These are phyloP conservation scores for Lamellibrachia columna DNA, from an alignment of 2,888 invertebrate genomes.

Conservation along the genomic window DNA sequence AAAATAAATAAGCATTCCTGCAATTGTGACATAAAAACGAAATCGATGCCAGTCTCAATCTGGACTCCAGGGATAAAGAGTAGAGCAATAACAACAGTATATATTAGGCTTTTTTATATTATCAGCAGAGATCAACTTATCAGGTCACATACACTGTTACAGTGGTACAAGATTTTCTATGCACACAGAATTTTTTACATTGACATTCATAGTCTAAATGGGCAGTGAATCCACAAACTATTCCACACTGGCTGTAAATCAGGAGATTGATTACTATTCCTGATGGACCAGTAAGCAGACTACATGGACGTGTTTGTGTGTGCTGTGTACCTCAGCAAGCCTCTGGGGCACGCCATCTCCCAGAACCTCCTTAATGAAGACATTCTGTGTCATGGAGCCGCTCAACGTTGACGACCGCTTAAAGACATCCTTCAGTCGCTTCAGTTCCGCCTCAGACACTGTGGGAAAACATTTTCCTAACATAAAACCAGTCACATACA, in stretches of 20 bases:
- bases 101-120: background rate
- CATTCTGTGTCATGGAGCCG: conserved; percentile 74
- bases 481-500: too few relatives aligned
- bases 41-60: too few relatives aligned
- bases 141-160: background rate
- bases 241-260: background rate
- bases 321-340: conserved; percentile 75
- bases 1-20: background rate
- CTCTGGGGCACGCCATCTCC: conserved; percentile 85
- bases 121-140: background rate
- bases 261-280: background rate
- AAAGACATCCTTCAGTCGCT: conserved; percentile 86
- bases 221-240: background rate
- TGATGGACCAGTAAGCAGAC: background rate
- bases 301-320: background rate
- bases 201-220: background rate
- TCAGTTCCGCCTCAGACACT: conserved; percentile 74
- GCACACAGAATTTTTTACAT: background rate
- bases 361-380: conserved; percentile 85
- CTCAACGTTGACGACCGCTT: conserved; percentile 81
- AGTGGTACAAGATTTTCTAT: background rate
- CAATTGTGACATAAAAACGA: background rate
- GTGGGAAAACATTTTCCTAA: background rate
- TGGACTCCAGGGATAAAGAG: too few relatives aligned
- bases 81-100: too few relatives aligned